phyloP scores from a whole-genome alignment of 2,888 invertebrate genomes.

The Cryptosula pallasiana region DNA sequence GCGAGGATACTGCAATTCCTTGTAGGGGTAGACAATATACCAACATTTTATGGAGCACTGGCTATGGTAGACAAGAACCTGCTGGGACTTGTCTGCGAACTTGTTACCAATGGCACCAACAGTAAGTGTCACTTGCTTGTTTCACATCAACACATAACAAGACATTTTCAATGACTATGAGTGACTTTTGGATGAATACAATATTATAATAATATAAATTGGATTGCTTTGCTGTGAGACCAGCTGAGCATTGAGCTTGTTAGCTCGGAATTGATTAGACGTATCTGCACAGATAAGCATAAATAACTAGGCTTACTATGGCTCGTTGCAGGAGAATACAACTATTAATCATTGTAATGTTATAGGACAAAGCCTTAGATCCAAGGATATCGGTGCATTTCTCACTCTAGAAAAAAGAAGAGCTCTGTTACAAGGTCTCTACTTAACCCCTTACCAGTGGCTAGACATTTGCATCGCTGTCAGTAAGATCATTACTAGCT shows the following conservation, averaged over 20 bases:
- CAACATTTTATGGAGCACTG: neutral
- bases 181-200: too few relatives aligned
- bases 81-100: conserved; percentile 10
- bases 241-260: too few relatives aligned
- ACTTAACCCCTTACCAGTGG: conserved; percentile 2
- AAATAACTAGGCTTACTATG: too few relatives aligned
- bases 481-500: neutral
- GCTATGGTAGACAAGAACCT: neutral
- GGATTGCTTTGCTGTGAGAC: too few relatives aligned
- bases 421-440: neutral
- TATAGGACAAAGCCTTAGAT: neutral
- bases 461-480: conserved; percentile 7
- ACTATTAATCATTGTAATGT: neutral
- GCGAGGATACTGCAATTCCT: neutral
- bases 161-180: too few relatives aligned
- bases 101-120: neutral
- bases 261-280: too few relatives aligned
- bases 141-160: too few relatives aligned
- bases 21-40: neutral
- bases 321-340: too few relatives aligned
- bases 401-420: neutral
- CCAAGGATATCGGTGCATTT: conserved; percentile 1
- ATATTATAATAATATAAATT: too few relatives aligned
- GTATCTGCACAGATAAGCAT: too few relatives aligned
- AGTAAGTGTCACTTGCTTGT: conserved; percentile 3